These are phyloP conservation scores for Staurois parvus DNA, from an alignment of 2,797 vertebrate species.

Conservation along the genomic window DNA sequence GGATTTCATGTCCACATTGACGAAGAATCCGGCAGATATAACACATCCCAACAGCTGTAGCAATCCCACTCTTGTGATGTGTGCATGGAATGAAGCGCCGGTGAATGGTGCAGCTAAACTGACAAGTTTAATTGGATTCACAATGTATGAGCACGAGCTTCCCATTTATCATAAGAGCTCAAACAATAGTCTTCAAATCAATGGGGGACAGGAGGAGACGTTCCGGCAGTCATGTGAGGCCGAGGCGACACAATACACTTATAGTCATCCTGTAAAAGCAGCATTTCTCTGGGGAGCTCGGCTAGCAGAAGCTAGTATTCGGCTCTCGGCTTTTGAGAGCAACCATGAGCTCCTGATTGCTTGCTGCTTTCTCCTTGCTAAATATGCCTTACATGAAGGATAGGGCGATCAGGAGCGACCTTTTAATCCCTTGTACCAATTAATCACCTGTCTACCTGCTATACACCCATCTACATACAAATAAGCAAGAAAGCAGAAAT, in stretches of 20 bases:
- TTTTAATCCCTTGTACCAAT: slow-evolving; percentile 26
- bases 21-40: slow-evolving; percentile 1
- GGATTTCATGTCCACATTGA: background rate
- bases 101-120: slow-evolving; percentile 37
- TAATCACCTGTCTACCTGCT: slow-evolving; percentile 13
- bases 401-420: background rate
- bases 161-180: slow-evolving; percentile 58
- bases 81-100: slow-evolving; percentile 21
- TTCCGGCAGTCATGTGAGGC: slow-evolving; percentile 30
- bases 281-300: slow-evolving; percentile 26
- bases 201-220: slow-evolving; percentile 49
- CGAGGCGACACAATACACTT: slow-evolving; percentile 30
- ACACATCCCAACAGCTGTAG: slow-evolving; percentile 36
- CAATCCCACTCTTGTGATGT: slow-evolving; percentile 15
- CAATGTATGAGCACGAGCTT: slow-evolving; percentile 55
- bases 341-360: background rate
- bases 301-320: background rate
- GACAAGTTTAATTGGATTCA: slow-evolving; percentile 58
- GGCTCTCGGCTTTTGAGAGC: background rate
- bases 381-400: slow-evolving; percentile 12
- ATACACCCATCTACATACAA: slow-evolving; percentile 5
- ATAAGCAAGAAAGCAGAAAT: background rate
- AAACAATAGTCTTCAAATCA: slow-evolving; percentile 58
- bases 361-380: slow-evolving; percentile 7
- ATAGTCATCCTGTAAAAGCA: slow-evolving; percentile 46